Evolutionary conservation across 2,888 invertebrate genomes (phyloP).

Genomic region (Coelogynopora nodosa): DNA sequence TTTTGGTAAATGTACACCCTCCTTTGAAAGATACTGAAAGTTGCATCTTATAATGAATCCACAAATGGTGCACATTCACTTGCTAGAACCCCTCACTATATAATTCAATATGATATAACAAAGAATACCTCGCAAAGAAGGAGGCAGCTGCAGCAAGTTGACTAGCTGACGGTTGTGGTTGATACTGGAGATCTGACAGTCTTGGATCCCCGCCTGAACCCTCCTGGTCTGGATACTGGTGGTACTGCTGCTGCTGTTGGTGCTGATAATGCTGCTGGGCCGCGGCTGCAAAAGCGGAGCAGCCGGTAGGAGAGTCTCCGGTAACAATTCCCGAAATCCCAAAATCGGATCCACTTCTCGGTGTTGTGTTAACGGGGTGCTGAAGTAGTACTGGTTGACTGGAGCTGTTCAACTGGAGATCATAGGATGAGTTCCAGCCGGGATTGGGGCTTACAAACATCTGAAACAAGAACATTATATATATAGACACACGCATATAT

Average conservation of each 20-base stretch:
- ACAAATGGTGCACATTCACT: too few species aligned
- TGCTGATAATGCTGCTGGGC: background rate
- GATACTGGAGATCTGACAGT: too few species aligned
- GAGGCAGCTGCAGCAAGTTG: background rate
- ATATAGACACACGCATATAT: too few species aligned
- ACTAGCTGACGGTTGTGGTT: background rate
- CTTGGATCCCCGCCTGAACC: background rate
- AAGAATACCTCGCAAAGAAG: slow-evolving; percentile 1
- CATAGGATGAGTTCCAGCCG: background rate
- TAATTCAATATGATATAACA: too few species aligned
- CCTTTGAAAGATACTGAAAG: too few species aligned
- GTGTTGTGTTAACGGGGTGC: background rate
- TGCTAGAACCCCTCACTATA: too few species aligned
- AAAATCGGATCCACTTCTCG: background rate
- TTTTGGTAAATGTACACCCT: too few species aligned
- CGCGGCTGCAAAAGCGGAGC: background rate
- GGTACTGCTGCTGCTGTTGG: background rate
- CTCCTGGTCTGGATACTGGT: background rate
- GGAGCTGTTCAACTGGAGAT: background rate
- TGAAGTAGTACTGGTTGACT: background rate
- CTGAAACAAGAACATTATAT: too few species aligned
- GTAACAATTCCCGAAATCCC: background rate
- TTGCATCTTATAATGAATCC: too few species aligned
- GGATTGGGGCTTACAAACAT: background rate
- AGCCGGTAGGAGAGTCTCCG: too few species aligned